Percentiles rank a stretch among this genome's conserved stretches.
These are phyloP conservation scores for Tenualosa ilisha DNA, from an alignment of 2,797 vertebrate genomes.

Conservation along the genomic window DNA sequence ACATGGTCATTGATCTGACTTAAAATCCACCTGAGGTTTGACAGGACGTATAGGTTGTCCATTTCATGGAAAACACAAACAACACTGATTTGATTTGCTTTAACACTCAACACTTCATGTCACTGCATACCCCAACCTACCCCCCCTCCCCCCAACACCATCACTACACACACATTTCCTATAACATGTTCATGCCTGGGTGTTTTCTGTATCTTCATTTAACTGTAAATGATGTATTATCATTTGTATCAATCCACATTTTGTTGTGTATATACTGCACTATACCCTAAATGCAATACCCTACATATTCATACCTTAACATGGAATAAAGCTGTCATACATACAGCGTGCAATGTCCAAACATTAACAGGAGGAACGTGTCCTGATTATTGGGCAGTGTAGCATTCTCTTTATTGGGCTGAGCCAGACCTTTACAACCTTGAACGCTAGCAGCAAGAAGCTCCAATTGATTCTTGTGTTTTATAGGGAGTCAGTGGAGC, in stretches of 20 bases:
- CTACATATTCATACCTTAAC: no score
- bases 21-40: slow-evolving; percentile 2
- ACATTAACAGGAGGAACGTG: background rate
- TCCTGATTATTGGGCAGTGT: background rate
- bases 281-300: no score
- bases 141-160: background rate
- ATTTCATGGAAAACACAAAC: background rate
- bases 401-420: background rate
- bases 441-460: background rate
- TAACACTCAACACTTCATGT: slow-evolving; percentile 1
- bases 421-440: slow-evolving; percentile 17
- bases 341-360: background rate
- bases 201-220: no score
- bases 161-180: background rate
- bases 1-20: background rate
- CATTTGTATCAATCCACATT: background rate
- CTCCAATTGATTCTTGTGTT: slow-evolving; percentile 17
- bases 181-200: background rate
- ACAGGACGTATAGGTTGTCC: background rate
- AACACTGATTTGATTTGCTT: background rate
- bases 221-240: background rate
- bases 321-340: background rate
- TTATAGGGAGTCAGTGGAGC: slow-evolving; percentile 7
- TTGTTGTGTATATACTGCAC: no score
- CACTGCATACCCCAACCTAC: background rate